Conservation (phyloP, 2,797 vertebrate species). For the Clarias pachynema region DNA sequence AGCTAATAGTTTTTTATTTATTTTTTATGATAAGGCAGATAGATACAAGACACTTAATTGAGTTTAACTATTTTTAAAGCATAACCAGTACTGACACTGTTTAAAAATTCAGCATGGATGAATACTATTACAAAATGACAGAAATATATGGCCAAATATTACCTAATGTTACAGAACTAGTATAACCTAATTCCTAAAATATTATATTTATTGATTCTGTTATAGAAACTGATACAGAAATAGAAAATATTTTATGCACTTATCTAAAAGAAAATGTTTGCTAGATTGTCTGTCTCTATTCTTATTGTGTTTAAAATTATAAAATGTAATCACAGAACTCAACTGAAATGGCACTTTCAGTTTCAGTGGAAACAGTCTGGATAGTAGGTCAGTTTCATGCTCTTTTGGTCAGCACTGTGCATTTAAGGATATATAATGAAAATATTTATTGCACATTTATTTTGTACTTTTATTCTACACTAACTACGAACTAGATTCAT, state of each 20-base stretch:
- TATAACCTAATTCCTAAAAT: background rate
- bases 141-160: background rate
- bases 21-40: background rate
- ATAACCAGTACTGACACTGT: background rate
- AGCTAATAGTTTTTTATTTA: no score
- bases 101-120: background rate
- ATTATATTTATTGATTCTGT: background rate
- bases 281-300: background rate
- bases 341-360: background rate
- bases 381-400: conserved; percentile 54
- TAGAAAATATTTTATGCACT: background rate
- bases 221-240: background rate
- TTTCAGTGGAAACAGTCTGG: background rate
- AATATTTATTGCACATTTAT: conserved; percentile 74
- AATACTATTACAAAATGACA: background rate
- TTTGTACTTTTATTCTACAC: conserved; percentile 64
- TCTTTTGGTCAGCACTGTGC: conserved; percentile 38
- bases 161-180: background rate
- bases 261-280: background rate
- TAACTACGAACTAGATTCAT: conserved; percentile 51
- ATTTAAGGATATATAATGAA: conserved; percentile 52
- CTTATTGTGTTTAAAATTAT: background rate
- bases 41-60: background rate
- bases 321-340: background rate
- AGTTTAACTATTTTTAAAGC: background rate